Percentiles rank a stretch among this genome's conserved stretches.
Conservation (phyloP, 2,797 vertebrate genomes). For the Ctenosaura bakeri region DNA sequence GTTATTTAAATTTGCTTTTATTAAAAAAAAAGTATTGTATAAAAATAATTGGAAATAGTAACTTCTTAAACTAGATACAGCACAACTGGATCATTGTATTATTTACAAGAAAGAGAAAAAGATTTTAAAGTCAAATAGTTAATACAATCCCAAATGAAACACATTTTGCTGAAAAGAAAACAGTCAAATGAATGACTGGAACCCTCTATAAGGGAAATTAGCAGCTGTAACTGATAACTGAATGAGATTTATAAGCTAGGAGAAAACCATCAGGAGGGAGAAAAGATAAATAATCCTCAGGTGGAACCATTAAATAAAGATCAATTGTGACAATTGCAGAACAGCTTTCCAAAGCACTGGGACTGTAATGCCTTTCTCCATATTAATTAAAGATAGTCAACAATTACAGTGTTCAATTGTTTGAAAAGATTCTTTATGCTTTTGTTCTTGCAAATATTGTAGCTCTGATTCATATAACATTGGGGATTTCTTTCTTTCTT, state of each 20-base stretch:
- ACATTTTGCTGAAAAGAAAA: conserved; percentile 65
- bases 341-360: conserved; percentile 57
- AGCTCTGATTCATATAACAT: conserved; percentile 35
- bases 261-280: conserved; percentile 51
- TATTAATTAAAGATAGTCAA: conserved; percentile 71
- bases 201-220: conserved; percentile 70
- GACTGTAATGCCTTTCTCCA: conserved; percentile 67
- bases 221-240: conserved; percentile 57
- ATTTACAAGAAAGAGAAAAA: conserved; percentile 15
- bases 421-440: conserved; percentile 53
- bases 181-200: conserved; percentile 55
- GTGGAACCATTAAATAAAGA: conserved; percentile 74
- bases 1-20: background rate
- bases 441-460: conserved; percentile 36
- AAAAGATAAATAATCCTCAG: conserved; percentile 74
- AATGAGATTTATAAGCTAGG: conserved; percentile 68
- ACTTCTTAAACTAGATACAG: conserved; percentile 20
- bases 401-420: conserved; percentile 54
- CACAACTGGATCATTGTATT: conserved; percentile 53
- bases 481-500: conserved; percentile 24
- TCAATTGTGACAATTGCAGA: conserved; percentile 68
- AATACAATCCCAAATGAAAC: conserved; percentile 60
- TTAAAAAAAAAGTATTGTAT: background rate
- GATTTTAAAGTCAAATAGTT: conserved; percentile 43
- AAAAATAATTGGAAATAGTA: conserved; percentile 46